Base-by-base conservation (phyloP, 2,113 vertebrate genomes). In the Saguinus midas region DNA sequence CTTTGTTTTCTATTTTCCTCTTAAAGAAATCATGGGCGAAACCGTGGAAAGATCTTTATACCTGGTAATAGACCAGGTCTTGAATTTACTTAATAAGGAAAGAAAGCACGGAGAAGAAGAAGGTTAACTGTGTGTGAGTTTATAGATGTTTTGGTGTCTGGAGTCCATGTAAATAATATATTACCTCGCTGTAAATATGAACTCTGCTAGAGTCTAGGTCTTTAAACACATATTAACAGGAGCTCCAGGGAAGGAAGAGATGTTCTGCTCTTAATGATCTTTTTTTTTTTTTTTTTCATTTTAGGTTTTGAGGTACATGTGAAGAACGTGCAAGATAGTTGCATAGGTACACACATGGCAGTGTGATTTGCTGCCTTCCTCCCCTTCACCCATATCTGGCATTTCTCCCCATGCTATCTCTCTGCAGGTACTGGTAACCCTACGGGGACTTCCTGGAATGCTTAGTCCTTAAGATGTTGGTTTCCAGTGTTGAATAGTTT, bases 121-220 rank as follows among this genome's bases (percentile, higher is more conserved):
- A 80, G 87, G 96, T 79, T 94, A 98, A 97, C 45, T 68, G 52
- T 68, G 64, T 90, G 97, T 97, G 92, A 94, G 94, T 97, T 96
- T 96, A 96, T 95, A 90, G 97, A 88, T 80, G 92, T 92, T 94
- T 73, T 72, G 95, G 95, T 95, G 90, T 95, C 94, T 95, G 64
- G 97, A 81, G 83, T 96, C 96, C 91, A 90, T 96, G 94, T 97
- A 97, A 98, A 97, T 73, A 98, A 96, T 70, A 75, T 92, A 97
- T 98, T 94, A 98, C 90, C 89, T 98, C 32, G 58, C 93, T 97
- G 97, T 98, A 98, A 98, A 98, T 98, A 98, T 97, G 97, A 98
- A 98, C 96, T 98, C 97, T 93, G 58, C 96, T 82, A 84, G 20
- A 97, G 92, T 93, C 98, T 91, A 97, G 97, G 90, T 92, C 90